phyloP scores from a whole-genome alignment of 2,888 invertebrate genomes.

The Drosophila melanosoma region DNA sequence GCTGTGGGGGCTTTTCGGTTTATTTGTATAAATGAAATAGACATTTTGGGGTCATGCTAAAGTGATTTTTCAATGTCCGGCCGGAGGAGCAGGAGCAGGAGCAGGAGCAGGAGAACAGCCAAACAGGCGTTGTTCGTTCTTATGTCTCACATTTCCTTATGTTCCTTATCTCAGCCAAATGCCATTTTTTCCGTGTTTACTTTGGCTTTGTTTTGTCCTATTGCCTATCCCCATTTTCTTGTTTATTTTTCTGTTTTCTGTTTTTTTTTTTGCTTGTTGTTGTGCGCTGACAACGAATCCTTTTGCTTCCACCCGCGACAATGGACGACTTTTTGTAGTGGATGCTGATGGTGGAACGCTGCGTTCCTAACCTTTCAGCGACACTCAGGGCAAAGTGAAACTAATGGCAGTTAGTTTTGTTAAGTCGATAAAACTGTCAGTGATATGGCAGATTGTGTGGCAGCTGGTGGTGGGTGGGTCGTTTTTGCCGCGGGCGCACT shows the following conservation, averaged over 20 bases:
- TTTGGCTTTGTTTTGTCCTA: constrained; percentile 67
- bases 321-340: constrained; percentile 41
- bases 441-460: constrained; percentile 81
- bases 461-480: constrained; percentile 66
- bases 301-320: constrained; percentile 35
- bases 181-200: constrained; percentile 58
- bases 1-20: constrained; percentile 46
- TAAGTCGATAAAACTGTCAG: constrained; percentile 83
- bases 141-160: constrained; percentile 41
- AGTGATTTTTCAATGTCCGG: constrained; percentile 82
- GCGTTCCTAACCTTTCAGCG: constrained; percentile 68
- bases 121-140: constrained; percentile 22
- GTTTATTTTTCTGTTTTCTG: constrained; percentile 12
- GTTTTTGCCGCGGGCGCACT: constrained; percentile 21
- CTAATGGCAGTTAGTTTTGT: constrained; percentile 83
- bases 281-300: constrained; percentile 24
- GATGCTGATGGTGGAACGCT: constrained; percentile 33
- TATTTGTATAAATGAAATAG: constrained; percentile 82
- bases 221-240: constrained; percentile 40
- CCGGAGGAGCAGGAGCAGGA: constrained; percentile 3
- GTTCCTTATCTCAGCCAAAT: constrained; percentile 60
- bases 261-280: constrained; percentile 7
- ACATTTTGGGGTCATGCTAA: constrained; percentile 81
- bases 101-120: constrained; percentile 8
- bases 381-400: constrained; percentile 79